Evolutionary conservation across 2,888 invertebrate species (phyloP), one percentile per base, ranked within the genome.

Genomic region (Dastarcus helophoroides): DNA sequence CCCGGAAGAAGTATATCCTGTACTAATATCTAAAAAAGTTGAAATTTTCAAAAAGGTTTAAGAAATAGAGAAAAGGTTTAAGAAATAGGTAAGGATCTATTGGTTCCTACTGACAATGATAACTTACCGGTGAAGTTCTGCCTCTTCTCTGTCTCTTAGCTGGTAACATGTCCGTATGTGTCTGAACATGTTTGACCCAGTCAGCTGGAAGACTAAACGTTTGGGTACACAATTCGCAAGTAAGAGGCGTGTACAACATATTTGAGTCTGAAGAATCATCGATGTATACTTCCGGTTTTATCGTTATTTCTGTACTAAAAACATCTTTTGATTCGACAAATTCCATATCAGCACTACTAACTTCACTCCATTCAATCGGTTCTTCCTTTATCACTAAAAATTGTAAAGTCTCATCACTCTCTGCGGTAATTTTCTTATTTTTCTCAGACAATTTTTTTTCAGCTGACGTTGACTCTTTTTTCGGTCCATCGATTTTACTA

Each of bases 141-240:
- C 63, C 64, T 37, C 76, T 67, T 56, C 76, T 53, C 57, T 72
- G 67, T 54, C 73, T 51, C 49, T 73, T 68, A 28, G 66, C 67
- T 32, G 60, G 63, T 31, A 65, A 55, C 61, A 69, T 64, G 49
- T 73, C 75, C 2, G 82, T 77, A 58, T 86, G 86, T 2, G 73
- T 73, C 62, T 84, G 80, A 54, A 85, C 79, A 59, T 86, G 86
- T 16, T 79, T 71, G 40, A 85, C 83, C 80, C 85, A 82, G 37
- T 80, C 81, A 9, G 77, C 82, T 33, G 85, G 84, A 48, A 81
- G 69, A 31, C 79, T 77, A 62, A 84, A 86, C 40, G 81, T 79
- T 64, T 82, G 81, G 48, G 82, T 79, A 58, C 86, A 86, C 53
- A 84, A 67, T 59, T 86, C 85, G 60, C 86, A 86, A 7, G 80